Evolutionary conservation across 1,140 invertebrate species (phyloP), one percentile per base, ranked within the genome.

Genomic region (Rhizoglyphus robini): DNA sequence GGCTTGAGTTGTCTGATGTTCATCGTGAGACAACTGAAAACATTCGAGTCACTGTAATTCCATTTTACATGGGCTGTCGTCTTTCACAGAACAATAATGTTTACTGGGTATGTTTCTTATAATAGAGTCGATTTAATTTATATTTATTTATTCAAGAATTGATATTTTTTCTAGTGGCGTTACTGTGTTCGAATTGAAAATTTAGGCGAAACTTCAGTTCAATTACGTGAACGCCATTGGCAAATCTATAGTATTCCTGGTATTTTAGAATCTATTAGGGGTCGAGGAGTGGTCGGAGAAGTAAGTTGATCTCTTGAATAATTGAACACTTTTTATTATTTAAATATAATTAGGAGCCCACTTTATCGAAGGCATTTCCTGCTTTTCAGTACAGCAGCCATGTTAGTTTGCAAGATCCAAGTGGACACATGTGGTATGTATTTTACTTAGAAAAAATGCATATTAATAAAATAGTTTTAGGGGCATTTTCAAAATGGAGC

Each of bases 311-410:
- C 49, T 23, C 58, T 47, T 64, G 11, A 34, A 67, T 61, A 11
- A 47, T n/a, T 60, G 31, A 13, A 57, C 23, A 23, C 23, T 23
- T 15, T 20, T 25, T 54, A 11, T 54, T 27, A 54, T 32, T 8
- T 54, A 32, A 8, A 20, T 54, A 32, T 54, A 54, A 54, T 48
- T 68, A 79, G 80, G 94, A 98, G 78, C 93, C 93, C 49, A 82
- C 92, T 59, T 80, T 97, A 41, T 90, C 88, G 8, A 83, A 85
- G 70, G 80, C 83, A 46, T 81, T 88, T 68, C 93, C 93, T 58
- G 92, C 92, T 70, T 98, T 96, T 80, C 94, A 98, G 77, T 98
- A 97, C 75, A 91, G 88, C 74, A 93, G 89, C 76, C 93, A 97
- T 77, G 90, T 98, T 31, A 92, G 88, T 70, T 79, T 98, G 62